Base-by-base conservation (phyloP, 2,113 vertebrate genomes). In the Pterocles burchelli region DNA sequence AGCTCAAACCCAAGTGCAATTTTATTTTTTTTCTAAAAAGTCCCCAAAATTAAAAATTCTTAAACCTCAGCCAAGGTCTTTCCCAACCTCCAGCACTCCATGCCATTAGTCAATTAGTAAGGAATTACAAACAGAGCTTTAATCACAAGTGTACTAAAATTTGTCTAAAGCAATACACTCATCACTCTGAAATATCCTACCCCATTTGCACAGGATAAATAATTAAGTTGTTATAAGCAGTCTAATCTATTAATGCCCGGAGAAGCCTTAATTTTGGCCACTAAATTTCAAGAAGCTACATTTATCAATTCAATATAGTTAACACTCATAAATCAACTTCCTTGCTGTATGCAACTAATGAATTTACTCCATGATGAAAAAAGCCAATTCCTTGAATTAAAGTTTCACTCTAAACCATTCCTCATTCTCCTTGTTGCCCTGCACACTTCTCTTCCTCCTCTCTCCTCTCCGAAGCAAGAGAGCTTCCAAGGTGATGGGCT, bases 311-410 rank as follows among this genome's bases (percentile, higher is more conserved):
- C 93, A 75, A 84, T 93, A 92, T 19, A 74, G 65, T 86, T 89
- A 93, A 90, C 49, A 75, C 93, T 46, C 83, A 93, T 93, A 92
- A 89, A 94, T 93, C 93, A 96, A 48, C 85, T 61, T 84, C 72
- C 61, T 63, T 4, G 3, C 72, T 59, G 29, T 68, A 82, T 34
- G 71, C 57, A 63, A 89, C 79, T 93, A 80, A 95, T 78, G 79
- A 94, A 83, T 94, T 94, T 77, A 86, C 76, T 38, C 78, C 80
- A 81, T 9, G 58, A 81, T 33, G 48, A 65, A 90, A 85, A 95
- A 85, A 91, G 63, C 22, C 62, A 82, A 77, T 91, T 87, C 43
- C 29, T 90, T 0, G 1, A 46, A 46, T 46, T 17, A 46, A 46
- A 19, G 46, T 46, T 46, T 46, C 46, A 46, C 46, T 46, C 46